A percentile compares a stretch with the other conserved stretches of the same genome.
phyloP scores from a whole-genome alignment of 2,797 vertebrate genomes.

The Oryzias dopingdopingensis region DNA sequence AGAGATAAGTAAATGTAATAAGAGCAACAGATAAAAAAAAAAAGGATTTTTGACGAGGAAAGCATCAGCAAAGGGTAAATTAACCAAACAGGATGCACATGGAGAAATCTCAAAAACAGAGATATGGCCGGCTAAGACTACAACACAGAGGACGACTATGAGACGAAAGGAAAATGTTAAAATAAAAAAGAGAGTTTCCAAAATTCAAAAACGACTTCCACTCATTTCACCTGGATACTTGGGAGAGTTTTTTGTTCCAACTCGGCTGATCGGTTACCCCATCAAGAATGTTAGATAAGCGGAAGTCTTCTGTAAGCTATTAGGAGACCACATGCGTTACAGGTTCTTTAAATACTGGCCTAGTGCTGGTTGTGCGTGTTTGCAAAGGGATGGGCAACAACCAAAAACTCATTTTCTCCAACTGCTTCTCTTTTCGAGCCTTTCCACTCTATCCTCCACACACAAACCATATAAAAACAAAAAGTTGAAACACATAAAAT shows the following conservation, averaged over 20 bases:
- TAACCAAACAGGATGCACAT: constrained; percentile 22
- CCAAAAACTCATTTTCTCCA: constrained; percentile 49
- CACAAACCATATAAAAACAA: constrained; percentile 56
- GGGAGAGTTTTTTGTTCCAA: constrained; percentile 1
- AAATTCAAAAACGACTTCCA: constrained; percentile 34
- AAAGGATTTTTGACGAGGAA: constrained; percentile 13
- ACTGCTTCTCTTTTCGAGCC: constrained; percentile 41
- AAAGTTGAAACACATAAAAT: constrained; percentile 38
- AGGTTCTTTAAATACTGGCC: constrained; percentile 73
- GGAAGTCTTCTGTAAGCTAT: constrained; percentile 58
- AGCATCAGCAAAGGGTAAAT: constrained; percentile 25
- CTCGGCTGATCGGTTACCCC: constrained; percentile 40
- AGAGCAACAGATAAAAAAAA: constrained; percentile 26
- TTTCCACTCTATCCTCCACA: constrained; percentile 25
- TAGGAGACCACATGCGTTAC: constrained; percentile 61
- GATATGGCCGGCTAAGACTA: constrained; percentile 44
- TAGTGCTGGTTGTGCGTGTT: constrained; percentile 61
- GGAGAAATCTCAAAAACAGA: constrained; percentile 22
- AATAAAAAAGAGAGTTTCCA: constrained; percentile 17
- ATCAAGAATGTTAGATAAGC: constrained; percentile 49
- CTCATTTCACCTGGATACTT: constrained; percentile 29
- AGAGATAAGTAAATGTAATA: constrained; percentile 43
- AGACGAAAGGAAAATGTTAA: constrained; percentile 1
- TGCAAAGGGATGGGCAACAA: constrained; percentile 52
- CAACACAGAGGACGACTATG: constrained; percentile 31